Evolutionary conservation across 2,888 invertebrate genomes (phyloP).

Genomic region (Germaria angustata): DNA sequence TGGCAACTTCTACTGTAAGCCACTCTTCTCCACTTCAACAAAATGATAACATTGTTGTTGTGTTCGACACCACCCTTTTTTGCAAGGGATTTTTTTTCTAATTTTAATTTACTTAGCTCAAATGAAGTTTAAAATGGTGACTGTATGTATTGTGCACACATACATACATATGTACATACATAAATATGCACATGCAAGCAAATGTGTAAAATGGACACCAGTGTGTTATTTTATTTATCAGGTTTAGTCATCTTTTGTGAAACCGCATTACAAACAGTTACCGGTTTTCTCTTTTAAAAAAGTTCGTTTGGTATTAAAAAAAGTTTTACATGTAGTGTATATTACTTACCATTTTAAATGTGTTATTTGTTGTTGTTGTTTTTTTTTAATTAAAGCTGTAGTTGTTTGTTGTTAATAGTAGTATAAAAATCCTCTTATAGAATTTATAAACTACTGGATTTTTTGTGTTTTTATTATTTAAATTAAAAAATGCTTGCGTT

Average conservation of each 20-base stretch:
- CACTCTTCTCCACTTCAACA: background rate
- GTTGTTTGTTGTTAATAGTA: constrained; percentile 39
- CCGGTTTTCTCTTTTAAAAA: background rate
- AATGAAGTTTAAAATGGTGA: background rate
- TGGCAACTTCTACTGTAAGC: constrained; percentile 19
- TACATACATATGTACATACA: background rate
- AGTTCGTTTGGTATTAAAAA: background rate
- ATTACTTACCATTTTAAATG: constrained; percentile 63
- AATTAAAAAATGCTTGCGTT: constrained; percentile 59
- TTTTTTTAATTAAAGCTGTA: constrained; percentile 60
- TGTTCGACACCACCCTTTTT: constrained; percentile 44
- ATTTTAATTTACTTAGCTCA: background rate
- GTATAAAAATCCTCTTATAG: constrained; percentile 50
- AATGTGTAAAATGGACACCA: background rate
- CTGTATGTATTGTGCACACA: background rate
- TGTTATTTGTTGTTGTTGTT: constrained; percentile 50
- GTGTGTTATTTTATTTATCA: background rate
- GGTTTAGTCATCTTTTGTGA: constrained; percentile 1
- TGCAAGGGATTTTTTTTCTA: background rate
- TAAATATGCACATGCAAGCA: background rate
- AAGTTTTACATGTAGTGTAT: background rate
- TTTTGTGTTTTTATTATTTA: constrained; percentile 11
- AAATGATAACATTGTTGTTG: background rate
- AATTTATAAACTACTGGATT: constrained; percentile 55
- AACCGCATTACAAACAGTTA: background rate